Conservation (phyloP, 1,140 invertebrate genomes). For the Zaprionus lachaisei region DNA sequence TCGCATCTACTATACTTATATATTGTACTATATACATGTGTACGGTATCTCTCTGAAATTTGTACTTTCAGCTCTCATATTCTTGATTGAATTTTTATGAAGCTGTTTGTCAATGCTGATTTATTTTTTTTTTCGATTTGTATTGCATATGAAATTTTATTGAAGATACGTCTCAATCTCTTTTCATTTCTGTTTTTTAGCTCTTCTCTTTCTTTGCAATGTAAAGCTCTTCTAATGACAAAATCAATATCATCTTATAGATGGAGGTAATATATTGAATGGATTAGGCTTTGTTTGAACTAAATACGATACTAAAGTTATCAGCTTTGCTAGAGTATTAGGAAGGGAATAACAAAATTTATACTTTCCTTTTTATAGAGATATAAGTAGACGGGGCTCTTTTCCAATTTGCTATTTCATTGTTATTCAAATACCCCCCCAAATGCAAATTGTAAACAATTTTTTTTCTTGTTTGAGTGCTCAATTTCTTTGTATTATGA, state of each 20-base stretch:
- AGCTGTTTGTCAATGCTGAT: conserved; percentile 65
- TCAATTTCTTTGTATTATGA: conserved; percentile 8
- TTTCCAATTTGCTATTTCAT: neutral
- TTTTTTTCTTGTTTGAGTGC: neutral
- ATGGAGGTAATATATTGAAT: neutral
- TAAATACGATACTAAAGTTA: neutral
- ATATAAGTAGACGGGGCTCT: neutral
- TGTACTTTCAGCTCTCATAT: conserved; percentile 18
- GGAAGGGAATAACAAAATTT: neutral
- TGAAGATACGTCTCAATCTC: conserved; percentile 18
- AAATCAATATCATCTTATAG: too few relatives aligned
- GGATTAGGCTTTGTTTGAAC: neutral
- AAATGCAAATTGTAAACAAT: conserved; percentile 31
- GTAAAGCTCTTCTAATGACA: neutral
- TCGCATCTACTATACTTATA: neutral
- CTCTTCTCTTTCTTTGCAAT: neutral
- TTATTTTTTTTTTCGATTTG: conserved; percentile 51
- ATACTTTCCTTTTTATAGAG: neutral
- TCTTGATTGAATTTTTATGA: conserved; percentile 55
- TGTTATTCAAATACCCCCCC: neutral
- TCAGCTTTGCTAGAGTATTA: neutral
- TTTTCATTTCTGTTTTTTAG: neutral
- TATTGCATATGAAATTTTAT: conserved; percentile 11
- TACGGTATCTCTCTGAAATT: neutral
- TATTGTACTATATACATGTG: neutral